Conservation (phyloP, 2,797 vertebrate genomes). For the Australoheros facetus region DNA sequence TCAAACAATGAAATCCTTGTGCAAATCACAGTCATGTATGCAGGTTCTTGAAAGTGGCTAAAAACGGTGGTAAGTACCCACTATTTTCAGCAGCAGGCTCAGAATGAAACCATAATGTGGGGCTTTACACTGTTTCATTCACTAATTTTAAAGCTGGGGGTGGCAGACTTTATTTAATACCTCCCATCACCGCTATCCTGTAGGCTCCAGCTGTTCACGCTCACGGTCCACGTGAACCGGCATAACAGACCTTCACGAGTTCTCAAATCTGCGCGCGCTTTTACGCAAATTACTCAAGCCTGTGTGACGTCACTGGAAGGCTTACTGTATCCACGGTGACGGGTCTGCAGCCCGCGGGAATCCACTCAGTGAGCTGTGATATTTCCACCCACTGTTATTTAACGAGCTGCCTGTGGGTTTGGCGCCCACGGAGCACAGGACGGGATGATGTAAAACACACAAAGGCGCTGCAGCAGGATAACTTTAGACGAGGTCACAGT, state of each 20-base stretch:
- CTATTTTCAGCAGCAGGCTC: not conserved
- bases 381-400: constrained; percentile 46
- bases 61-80: not conserved
- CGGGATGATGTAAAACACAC: not conserved
- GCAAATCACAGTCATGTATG: not conserved
- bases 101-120: not conserved
- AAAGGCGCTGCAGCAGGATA: not conserved
- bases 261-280: constrained; percentile 69
- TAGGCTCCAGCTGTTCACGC: constrained; percentile 42
- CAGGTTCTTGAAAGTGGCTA: not conserved
- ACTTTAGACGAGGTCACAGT: not conserved
- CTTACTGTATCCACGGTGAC: constrained; percentile 49
- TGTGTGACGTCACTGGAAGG: constrained; percentile 22
- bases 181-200: not conserved
- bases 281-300: constrained; percentile 13
- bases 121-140: not conserved
- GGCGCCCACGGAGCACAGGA: not conserved
- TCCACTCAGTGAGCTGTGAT: constrained; percentile 8
- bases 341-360: constrained; percentile 29
- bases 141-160: not conserved
- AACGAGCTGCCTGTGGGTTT: not conserved
- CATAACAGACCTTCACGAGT: not conserved
- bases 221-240: constrained; percentile 60
- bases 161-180: not conserved
- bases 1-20: constrained; percentile 12